Evolutionary conservation across 2,888 invertebrate genomes (phyloP).

Genomic region (Dyspetes luteomarginatus): DNA sequence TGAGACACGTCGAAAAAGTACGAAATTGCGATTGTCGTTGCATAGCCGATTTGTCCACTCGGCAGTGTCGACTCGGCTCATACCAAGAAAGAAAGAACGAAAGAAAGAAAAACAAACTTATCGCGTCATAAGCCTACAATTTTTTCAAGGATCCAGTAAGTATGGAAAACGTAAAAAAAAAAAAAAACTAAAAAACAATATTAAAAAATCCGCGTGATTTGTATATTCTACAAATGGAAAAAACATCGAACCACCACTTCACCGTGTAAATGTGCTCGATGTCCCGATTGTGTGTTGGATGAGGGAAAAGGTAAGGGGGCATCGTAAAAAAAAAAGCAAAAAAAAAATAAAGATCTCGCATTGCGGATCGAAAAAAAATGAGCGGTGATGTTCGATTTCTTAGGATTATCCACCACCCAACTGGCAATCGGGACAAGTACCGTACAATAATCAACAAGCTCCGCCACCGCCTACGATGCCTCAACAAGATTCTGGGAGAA

Average conservation of each 20-base stretch:
- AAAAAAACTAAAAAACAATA: no score
- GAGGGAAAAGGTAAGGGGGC: constrained; percentile 76
- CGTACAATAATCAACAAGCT: constrained; percentile 80
- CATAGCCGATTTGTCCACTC: constrained; percentile 16
- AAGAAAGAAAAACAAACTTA: neutral
- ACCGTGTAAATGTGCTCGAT: constrained; percentile 72
- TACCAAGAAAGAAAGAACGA: neutral
- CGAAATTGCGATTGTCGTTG: neutral
- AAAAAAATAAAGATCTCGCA: neutral
- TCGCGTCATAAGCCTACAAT: constrained; percentile 11
- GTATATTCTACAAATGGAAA: constrained; percentile 32
- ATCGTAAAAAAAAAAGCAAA: constrained; percentile 24
- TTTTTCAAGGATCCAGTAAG: constrained; percentile 48
- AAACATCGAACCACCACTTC: constrained; percentile 27
- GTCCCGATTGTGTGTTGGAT: constrained; percentile 75
- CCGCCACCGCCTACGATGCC: constrained; percentile 76
- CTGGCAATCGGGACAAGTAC: constrained; percentile 80
- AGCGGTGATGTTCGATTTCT: constrained; percentile 70
- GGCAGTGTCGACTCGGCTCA: constrained; percentile 3
- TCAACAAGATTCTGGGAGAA: constrained; percentile 73
- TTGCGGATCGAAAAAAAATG: constrained; percentile 47
- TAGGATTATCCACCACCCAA: constrained; percentile 81
- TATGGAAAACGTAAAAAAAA: constrained; percentile 21
- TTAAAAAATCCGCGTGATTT: constrained; percentile 33
- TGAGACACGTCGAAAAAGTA: neutral